Conservation (phyloP, 1,140 invertebrate genomes). For the Caenorhabditis briggsae region DNA sequence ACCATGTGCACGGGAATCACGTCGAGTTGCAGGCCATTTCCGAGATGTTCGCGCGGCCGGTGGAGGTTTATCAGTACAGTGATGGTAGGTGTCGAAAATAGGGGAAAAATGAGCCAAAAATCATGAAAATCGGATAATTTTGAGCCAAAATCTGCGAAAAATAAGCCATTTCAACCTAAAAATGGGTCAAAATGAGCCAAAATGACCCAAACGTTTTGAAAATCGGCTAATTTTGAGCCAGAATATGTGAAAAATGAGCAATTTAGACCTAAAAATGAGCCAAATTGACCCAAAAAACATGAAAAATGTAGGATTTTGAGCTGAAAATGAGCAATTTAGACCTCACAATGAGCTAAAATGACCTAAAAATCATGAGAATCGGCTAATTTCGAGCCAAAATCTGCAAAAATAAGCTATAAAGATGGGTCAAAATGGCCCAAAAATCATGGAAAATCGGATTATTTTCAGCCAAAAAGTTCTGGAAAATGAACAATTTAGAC, state of each 20-base stretch:
- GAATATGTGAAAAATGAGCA: neutral
- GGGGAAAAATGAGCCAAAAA: neutral
- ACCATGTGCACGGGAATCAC: slow-evolving; percentile 91
- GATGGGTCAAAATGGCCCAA: no score
- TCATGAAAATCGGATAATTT: no score
- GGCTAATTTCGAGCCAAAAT: no score
- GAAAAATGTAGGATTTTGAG: no score
- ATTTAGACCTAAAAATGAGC: neutral
- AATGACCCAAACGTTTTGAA: no score
- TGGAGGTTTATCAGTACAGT: slow-evolving; percentile 91
- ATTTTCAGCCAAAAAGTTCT: no score
- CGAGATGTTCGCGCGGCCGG: slow-evolving; percentile 91
- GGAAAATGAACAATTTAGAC: neutral
- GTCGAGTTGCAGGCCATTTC: slow-evolving; percentile 93
- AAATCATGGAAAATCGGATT: neutral
- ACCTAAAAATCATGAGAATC: no score
- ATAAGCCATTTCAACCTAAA: neutral
- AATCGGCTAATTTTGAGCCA: no score
- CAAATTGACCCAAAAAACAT: neutral
- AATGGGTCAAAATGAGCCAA: no score
- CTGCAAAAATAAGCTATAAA: neutral
- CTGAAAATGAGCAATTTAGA: no score
- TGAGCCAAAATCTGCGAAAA: no score
- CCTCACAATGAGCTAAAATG: no score
- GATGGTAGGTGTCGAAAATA: slow-evolving; percentile 81